These are phyloP conservation scores for Ochropleura plecta DNA, from an alignment of 2,888 invertebrate species.

Conservation along the genomic window DNA sequence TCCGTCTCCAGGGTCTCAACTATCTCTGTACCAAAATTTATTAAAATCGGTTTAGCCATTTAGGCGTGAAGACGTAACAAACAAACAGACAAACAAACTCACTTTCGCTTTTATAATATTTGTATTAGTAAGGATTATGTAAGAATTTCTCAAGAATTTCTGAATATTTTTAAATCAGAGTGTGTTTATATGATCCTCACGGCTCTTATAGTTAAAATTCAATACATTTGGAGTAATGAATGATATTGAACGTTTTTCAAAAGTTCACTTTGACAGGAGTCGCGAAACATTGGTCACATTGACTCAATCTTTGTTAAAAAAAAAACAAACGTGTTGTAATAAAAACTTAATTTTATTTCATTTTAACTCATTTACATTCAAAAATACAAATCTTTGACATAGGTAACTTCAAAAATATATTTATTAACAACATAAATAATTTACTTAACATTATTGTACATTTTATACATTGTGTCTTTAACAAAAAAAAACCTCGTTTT, in stretches of 20 bases:
- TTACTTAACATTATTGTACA: constrained; percentile 55
- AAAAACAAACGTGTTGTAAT: neutral
- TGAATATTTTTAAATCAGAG: too few relatives aligned
- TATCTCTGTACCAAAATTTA: too few relatives aligned
- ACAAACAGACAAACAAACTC: too few relatives aligned
- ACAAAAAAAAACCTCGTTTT: neutral
- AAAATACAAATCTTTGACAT: constrained; percentile 41
- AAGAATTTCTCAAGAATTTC: too few relatives aligned
- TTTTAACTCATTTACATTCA: constrained; percentile 18
- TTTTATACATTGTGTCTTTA: constrained; percentile 33
- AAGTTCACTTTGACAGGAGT: neutral
- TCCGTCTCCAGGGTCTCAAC: too few relatives aligned
- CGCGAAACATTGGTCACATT: neutral
- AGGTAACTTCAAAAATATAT: constrained; percentile 48
- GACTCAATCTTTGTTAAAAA: neutral
- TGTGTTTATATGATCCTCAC: too few relatives aligned
- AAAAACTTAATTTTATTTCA: constrained; percentile 13
- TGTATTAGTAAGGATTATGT: too few relatives aligned
- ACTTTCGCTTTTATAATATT: too few relatives aligned
- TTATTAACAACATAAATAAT: constrained; percentile 34
- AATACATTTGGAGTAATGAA: neutral
- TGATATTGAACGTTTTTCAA: neutral
- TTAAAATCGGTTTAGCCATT: too few relatives aligned
- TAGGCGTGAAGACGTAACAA: too few relatives aligned
- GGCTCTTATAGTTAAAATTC: too few relatives aligned